Evolutionary conservation across 2,797 vertebrate genomes (phyloP), one percentile per base, ranked within the genome.

Genomic region (Bradypodion pumilum): DNA sequence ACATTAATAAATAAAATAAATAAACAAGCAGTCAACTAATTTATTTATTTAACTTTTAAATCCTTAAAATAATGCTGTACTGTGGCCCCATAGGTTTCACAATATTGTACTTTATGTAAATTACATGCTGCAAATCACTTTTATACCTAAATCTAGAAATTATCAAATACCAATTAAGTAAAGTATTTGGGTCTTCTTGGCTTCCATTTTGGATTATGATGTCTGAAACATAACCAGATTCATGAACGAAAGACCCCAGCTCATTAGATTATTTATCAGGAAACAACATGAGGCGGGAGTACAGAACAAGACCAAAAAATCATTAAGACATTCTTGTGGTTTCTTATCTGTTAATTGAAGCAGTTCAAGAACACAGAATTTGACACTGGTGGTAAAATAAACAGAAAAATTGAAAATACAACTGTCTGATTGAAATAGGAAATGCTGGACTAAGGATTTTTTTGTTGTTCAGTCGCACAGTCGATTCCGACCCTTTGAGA

Each of bases 201-300:
- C 23, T 5, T 3, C 32, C 27, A 62, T 32, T 29, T 65, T 16
- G 9, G 37, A 2, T 60, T 5, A 78, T 44, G 44, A 65, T n/a
- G 21, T 23, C 42, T 32, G 16, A 7, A 78, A 66, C 35, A n/a
- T 16, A 65, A 15, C 40, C 60, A 65, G 62, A 35, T 46, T 66
- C 2, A 66, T 63, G 21, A 8, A 60, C 13, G 12, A 10, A 69
- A 10, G 49, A 56, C 13, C 69, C 60, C 60, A 78, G 37, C 37
- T 77, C 62, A 7, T 52, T n/a, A 65, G 46, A 12, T 60, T 60
- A n/a, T 81, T 81, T 81, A 81, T 72, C 73, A 62, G 32, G 27
- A 68, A 81, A 59, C 3, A 66, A 66, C 49, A 72, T 3, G 4
- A 9, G 10, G 44, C 52, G 25, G 42, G 60, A 32, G 37, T 62